Percentiles rank a stretch among this genome's conserved stretches.
phyloP scores from a whole-genome alignment of 2,797 vertebrate genomes.

The Fistularia commersonii region DNA sequence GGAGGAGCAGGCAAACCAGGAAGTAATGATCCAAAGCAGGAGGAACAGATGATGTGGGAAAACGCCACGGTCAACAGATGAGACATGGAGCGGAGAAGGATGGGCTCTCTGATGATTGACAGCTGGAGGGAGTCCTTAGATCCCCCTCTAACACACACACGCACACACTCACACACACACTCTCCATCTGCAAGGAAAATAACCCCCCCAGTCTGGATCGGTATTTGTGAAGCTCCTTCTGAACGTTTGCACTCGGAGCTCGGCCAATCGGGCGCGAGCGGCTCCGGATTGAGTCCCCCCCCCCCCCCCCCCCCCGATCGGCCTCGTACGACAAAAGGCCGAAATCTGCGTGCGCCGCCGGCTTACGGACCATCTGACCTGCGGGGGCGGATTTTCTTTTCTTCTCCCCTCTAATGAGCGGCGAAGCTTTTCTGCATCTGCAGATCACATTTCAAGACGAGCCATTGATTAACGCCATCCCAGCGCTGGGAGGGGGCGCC shows the following conservation, averaged over 20 bases:
- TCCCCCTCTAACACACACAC: constrained; percentile 30
- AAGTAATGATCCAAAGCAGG: constrained; percentile 46
- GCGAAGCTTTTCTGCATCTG: constrained; percentile 27
- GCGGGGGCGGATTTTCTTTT: constrained; percentile 3
- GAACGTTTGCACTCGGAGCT: too few relatives aligned
- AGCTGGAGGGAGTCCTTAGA: constrained; percentile 16
- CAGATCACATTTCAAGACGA: constrained; percentile 47
- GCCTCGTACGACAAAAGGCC: constrained; percentile 44
- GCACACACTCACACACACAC: constrained; percentile 26
- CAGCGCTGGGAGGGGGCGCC: constrained; percentile 38
- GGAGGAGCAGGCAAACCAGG: constrained; percentile 32
- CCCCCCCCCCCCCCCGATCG: constrained; percentile 60
- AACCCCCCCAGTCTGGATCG: constrained; percentile 46
- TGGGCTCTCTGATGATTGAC: constrained; percentile 1
- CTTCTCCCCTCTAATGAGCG: constrained; percentile 37
- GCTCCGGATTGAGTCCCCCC: constrained; percentile 52
- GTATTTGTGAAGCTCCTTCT: constrained; percentile 38
- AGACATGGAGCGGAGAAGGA: constrained; percentile 12
- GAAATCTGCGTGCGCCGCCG: constrained; percentile 44
- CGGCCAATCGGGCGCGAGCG: too few relatives aligned
- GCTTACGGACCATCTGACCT: too few relatives aligned
- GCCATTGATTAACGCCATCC: constrained; percentile 56
- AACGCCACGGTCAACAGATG: constrained; percentile 27
- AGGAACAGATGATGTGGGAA: constrained; percentile 43
- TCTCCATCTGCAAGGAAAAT: constrained; percentile 32